Base-by-base conservation (phyloP, 1,140 invertebrate species). In the Hirudo medicinalis region DNA sequence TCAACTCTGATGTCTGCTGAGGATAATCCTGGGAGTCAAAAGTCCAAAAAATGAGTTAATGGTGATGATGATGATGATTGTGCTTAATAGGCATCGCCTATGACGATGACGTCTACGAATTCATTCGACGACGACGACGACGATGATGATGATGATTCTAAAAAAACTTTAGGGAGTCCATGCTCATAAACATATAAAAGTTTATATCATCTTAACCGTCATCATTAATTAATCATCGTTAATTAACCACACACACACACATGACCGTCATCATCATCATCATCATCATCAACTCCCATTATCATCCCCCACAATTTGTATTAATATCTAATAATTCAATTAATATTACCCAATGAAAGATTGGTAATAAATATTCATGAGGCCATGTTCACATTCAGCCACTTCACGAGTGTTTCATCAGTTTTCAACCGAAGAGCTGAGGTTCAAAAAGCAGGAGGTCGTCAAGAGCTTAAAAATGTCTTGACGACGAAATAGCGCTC, bases 61-160 rank as follows among this genome's bases (percentile, higher is more conserved):
- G 57, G 29, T 63, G 6, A 22, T 63, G 57, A 63, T 63, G 57
- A 63, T 63, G 57, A 63, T 22, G 57, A 63, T 15, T 11, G 17
- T 20, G 57, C 3, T n/a, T n/a, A 25, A 25, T 57, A n/a, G n/a
- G n/a, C n/a, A n/a, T n/a, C n/a, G n/a, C n/a, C n/a, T 20, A 25
- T 57, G 54, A 25, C 9, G 54, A 57, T 57, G 54, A 57, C n/a
- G n/a, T n/a, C n/a, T n/a, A n/a, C n/a, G n/a, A n/a, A n/a, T n/a
- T n/a, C n/a, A n/a, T n/a, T n/a, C n/a, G n/a, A n/a, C 25, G 9
- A 57, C 9, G 54, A 25, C 25, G 2, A 57, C 2, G 54, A 57
- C 25, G 54, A 57, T 57, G 54, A 25, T 57, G 54, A 57, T 57
- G 54, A 57, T 57, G 54, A 57, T 57, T 2, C 5, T 57, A 25